Evolutionary conservation across 2,113 vertebrate species (phyloP), one percentile per base, ranked within the genome.

Genomic region (Glareola pratincola): DNA sequence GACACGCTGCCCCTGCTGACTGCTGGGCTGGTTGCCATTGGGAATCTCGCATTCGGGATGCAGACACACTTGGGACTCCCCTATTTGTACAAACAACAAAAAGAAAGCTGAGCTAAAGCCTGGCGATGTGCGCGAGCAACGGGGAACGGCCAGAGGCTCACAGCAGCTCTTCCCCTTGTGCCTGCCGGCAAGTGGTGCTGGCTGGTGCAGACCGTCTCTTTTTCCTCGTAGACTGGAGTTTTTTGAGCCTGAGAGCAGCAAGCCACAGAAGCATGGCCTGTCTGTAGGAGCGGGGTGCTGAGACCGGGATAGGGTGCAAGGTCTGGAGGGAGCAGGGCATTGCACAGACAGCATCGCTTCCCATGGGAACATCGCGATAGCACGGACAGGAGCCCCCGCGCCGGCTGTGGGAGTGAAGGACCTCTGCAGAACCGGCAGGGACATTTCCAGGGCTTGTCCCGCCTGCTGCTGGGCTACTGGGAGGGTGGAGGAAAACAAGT

Each of bases 1-100:
- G 93, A 93, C 88, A 34, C 0, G 29, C 67, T 95, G 95, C 88
- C 94, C 81, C 95, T 67, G 96, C 96, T 93, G 94, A 63, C 82
- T 85, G 74, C 95, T 26, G 92, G 78, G 90, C 88, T 71, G 66
- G 63, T 3, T 95, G 88, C 96, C 90, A 66, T 7, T 57, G 93
- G 85, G 93, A 96, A 85, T 90, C 92, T 68, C 57, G 0, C 51
- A 6, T 36, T 66, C 1, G 6, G 45, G 36, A 3, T 94, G 80
- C 67, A 83, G 78, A 56, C 72, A 90, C 94, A 14, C 88, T 69
- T 62, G 95, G 88, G 94, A 94, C 84, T 92, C 57, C 71, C 88
- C 72, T 88, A 18, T 71, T 96, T 95, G 94, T 95, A 45, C 53
- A 30, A 50, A 84, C 85, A 77, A 63, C 41, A 41, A 21, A 53